Evolutionary conservation across 2,888 invertebrate species (phyloP).

Genomic region (Tanytarsus gracilentus): DNA sequence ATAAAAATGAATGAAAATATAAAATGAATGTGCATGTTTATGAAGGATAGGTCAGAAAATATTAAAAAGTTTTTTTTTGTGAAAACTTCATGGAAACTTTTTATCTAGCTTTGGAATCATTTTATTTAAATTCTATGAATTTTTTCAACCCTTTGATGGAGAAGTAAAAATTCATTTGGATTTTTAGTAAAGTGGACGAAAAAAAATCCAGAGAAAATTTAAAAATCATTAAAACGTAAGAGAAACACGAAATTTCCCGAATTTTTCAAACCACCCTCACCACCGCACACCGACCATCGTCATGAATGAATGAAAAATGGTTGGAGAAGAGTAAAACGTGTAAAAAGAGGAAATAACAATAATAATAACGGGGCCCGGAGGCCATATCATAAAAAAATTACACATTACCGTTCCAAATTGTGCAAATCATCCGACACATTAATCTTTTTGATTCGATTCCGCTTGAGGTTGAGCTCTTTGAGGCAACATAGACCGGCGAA

Average conservation of each 20-base stretch:
- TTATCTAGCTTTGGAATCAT: too few relatives aligned
- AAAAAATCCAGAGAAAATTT: too few relatives aligned
- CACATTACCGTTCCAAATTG: constrained; percentile 54
- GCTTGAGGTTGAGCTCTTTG: constrained; percentile 78
- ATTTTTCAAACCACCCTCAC: neutral
- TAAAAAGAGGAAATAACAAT: too few relatives aligned
- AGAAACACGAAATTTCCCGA: too few relatives aligned
- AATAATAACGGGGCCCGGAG: constrained; percentile 61
- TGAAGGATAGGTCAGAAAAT: neutral
- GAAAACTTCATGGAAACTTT: too few relatives aligned
- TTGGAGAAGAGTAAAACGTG: neutral
- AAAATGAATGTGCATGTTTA: neutral
- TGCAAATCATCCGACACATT: constrained; percentile 70
- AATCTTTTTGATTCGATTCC: constrained; percentile 73
- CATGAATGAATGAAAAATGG: neutral
- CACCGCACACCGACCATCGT: neutral
- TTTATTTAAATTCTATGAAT: too few relatives aligned
- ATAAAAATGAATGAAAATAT: neutral
- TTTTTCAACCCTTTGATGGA: too few relatives aligned
- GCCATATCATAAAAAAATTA: constrained; percentile 71
- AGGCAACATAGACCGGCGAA: constrained; percentile 68
- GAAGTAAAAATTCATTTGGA: too few relatives aligned
- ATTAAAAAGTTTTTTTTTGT: too few relatives aligned
- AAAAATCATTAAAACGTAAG: too few relatives aligned
- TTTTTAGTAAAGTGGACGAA: too few relatives aligned